A percentile compares a stretch with the other conserved stretches of the same genome.
Conservation (phyloP, 2,113 vertebrate species). For the Vanacampus margaritifer region DNA sequence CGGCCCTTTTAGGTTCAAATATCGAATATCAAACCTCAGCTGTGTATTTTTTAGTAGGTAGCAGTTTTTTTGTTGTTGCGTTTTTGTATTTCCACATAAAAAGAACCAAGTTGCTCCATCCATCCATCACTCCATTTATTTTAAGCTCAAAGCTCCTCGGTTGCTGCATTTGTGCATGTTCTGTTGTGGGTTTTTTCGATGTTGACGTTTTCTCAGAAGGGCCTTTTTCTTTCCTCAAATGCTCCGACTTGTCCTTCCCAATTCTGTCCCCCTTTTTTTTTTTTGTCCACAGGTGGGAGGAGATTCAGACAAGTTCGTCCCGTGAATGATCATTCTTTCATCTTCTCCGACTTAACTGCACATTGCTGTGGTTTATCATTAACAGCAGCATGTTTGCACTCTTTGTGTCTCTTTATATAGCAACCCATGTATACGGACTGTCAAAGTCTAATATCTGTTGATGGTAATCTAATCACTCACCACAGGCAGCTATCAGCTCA, state of each 20-base stretch:
- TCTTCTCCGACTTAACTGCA: constrained; percentile 35
- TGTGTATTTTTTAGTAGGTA: background rate
- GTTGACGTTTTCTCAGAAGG: constrained; percentile 48
- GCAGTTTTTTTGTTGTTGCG: no score
- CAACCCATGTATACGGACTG: constrained; percentile 19
- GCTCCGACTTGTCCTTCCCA: constrained; percentile 31
- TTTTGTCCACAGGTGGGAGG: constrained; percentile 54
- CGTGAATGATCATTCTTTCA: constrained; percentile 32
- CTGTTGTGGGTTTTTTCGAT: constrained; percentile 21
- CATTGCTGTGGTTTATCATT: constrained; percentile 53
- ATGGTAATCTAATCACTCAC: background rate
- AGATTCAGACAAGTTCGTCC: constrained; percentile 69
- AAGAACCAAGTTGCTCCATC: background rate
- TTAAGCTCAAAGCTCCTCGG: background rate
- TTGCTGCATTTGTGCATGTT: constrained; percentile 16
- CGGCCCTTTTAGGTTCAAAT: background rate
- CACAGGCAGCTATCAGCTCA: no score
- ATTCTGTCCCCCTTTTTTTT: constrained; percentile 32
- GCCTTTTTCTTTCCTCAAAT: constrained; percentile 18
- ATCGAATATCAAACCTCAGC: background rate
- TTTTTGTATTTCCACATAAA: background rate
- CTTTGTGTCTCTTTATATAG: constrained; percentile 26
- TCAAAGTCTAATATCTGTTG: constrained; percentile 17
- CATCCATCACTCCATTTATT: background rate
- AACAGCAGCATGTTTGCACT: constrained; percentile 43